A percentile compares a stretch with the other conserved stretches of the same genome.
Conservation (phyloP, 2,113 vertebrate species). For the Lepus europaeus region DNA sequence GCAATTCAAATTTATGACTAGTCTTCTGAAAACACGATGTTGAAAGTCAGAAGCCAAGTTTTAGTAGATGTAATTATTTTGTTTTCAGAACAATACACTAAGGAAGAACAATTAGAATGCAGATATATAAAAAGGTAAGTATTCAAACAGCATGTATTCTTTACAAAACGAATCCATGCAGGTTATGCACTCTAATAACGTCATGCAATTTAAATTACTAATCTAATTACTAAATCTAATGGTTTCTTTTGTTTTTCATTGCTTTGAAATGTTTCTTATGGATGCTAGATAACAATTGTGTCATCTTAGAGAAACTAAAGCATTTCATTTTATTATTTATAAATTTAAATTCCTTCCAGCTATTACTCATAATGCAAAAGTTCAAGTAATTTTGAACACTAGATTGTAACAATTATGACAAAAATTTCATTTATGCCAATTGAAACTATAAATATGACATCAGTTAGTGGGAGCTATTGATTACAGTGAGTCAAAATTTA, state of each 20-base stretch:
- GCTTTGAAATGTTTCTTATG: not conserved
- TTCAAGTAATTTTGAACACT: not conserved
- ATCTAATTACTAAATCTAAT: not conserved
- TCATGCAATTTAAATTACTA: not conserved
- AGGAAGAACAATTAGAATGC: not conserved
- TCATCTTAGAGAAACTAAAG: not conserved
- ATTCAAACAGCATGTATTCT: not conserved
- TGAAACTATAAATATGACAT: not conserved
- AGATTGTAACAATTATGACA: not conserved
- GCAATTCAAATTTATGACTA: not conserved
- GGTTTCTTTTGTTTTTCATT: not conserved
- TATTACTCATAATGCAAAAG: not conserved
- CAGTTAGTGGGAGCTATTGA: not conserved
- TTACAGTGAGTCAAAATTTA: not conserved
- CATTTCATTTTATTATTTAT: not conserved
- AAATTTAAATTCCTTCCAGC: not conserved
- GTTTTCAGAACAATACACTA: not conserved
- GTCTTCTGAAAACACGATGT: not conserved
- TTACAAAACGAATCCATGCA: not conserved
- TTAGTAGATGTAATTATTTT: not conserved
- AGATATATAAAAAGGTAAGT: not conserved
- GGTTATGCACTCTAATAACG: not conserved
- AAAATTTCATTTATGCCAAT: not conserved
- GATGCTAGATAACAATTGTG: not conserved
- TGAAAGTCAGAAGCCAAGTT: not conserved